Evolutionary conservation across 1,140 invertebrate species (phyloP), one percentile per base, ranked within the genome.

Genomic region (Cheumatopsyche charites): DNA sequence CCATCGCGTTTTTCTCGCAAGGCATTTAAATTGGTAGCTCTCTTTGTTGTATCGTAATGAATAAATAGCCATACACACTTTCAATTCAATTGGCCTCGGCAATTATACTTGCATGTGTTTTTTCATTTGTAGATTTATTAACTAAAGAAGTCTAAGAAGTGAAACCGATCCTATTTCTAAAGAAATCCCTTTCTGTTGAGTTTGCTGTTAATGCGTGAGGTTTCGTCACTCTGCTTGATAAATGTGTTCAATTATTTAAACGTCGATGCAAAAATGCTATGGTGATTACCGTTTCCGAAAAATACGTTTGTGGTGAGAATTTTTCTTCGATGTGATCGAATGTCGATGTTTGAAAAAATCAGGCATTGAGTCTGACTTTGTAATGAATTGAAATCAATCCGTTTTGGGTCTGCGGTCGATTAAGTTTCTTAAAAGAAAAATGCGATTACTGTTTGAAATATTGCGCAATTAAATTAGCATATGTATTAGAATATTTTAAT

Each of bases 201-300:
- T 9, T 23, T 58, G 17, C 25, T 58, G 55, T 58, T 23, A 58
- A 58, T 58, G 55, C 21, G 12, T 9, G 23, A 58, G 12, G 43
- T 13, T 23, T 58, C 55, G 55, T 19, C 25, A 12, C 17, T 19
- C 21, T 21, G 21, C 9, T 58, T 58, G 55, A 58, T 13, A 58
- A 58, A 58, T 58, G 55, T 58, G 23, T 25, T 19, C 55, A 58
- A 58, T 58, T 67, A 67, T 47, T 47, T 47, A 45, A 49, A 47
- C 47, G 63, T 47, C 63, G 63, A 67, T 67, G 47, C 63, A 67
- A 67, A 67, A 67, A 67, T 67, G 63, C 63, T n/a, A 23, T n/a
- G 26, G 43, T 29, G 23, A 67, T 67, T 67, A 67, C 63, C 63
- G 63, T 67, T 67, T 67, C 63, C 63, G 63, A 67, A 67, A 26